Conservation (phyloP, 37 sponge, comb jelly and placozoan genomes). For the Spongilla lacustris region DNA sequence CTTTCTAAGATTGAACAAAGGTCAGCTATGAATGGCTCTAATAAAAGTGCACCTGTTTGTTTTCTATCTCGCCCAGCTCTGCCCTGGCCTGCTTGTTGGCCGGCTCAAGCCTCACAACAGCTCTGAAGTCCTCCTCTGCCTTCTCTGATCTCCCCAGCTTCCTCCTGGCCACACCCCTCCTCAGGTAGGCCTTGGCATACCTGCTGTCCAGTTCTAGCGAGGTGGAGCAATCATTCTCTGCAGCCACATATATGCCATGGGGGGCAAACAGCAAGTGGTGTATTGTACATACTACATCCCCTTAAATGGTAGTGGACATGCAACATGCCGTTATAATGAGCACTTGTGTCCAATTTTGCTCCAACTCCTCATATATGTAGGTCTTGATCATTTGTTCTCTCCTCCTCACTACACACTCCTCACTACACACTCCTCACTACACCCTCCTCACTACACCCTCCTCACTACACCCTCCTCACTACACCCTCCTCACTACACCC, state of each 20-base stretch:
- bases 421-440: too few relatives aligned
- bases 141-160: constrained; percentile 28
- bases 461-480: too few relatives aligned
- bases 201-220: constrained; percentile 62
- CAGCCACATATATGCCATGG: constrained; percentile 79
- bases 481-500: too few relatives aligned
- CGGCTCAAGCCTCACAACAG: constrained; percentile 69
- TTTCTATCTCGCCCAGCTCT: constrained; percentile 59
- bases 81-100: constrained; percentile 67
- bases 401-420: too few relatives aligned
- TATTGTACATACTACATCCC: too few relatives aligned
- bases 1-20: neutral
- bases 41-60: neutral
- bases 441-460: too few relatives aligned
- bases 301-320: too few relatives aligned
- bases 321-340: too few relatives aligned
- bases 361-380: too few relatives aligned
- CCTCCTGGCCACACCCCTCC: constrained; percentile 67
- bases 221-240: constrained; percentile 73
- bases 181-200: constrained; percentile 78
- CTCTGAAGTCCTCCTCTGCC: constrained; percentile 67
- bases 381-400: too few relatives aligned
- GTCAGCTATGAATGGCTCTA: neutral
- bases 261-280: too few relatives aligned
- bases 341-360: too few relatives aligned